phyloP scores from a whole-genome alignment of 1,140 invertebrate genomes.

The Lineus longissimus region DNA sequence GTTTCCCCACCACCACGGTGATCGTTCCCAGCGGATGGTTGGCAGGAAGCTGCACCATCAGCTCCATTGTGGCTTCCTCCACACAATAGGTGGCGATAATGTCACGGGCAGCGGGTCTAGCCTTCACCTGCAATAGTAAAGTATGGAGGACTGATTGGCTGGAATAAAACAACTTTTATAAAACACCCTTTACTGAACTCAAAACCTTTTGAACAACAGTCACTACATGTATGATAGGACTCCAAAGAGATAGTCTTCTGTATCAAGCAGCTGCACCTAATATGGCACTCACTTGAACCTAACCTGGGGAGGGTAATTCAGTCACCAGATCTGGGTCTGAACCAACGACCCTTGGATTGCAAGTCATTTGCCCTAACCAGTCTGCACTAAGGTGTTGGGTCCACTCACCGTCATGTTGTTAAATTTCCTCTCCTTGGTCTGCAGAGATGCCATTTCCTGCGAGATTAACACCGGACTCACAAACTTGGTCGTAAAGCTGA shows the following conservation, averaged over 20 bases:
- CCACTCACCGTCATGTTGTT: conserved; percentile 67
- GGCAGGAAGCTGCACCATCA: conserved; percentile 69
- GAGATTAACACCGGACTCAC: conserved; percentile 69
- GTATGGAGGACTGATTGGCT: neutral
- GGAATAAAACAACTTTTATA: neutral
- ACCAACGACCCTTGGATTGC: no score
- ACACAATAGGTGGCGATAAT: conserved; percentile 75
- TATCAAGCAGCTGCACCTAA: no score
- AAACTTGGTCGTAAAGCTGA: conserved; percentile 65
- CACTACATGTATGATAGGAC: neutral
- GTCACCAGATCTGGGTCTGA: no score
- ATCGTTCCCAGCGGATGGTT: conserved; percentile 79
- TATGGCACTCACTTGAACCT: no score
- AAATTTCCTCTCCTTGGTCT: conserved; percentile 55
- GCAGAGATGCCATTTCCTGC: conserved; percentile 64
- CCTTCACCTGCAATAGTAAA: conserved; percentile 62
- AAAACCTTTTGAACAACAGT: neutral
- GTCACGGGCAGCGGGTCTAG: conserved; percentile 68
- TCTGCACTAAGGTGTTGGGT: no score
- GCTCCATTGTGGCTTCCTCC: conserved; percentile 76
- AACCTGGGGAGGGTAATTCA: no score
- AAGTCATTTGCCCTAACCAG: no score
- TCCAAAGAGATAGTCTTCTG: no score
- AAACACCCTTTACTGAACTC: neutral
- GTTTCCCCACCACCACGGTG: conserved; percentile 65